These are phyloP conservation scores for Ophion ventricosus DNA, from an alignment of 2,888 invertebrate species.

Conservation along the genomic window DNA sequence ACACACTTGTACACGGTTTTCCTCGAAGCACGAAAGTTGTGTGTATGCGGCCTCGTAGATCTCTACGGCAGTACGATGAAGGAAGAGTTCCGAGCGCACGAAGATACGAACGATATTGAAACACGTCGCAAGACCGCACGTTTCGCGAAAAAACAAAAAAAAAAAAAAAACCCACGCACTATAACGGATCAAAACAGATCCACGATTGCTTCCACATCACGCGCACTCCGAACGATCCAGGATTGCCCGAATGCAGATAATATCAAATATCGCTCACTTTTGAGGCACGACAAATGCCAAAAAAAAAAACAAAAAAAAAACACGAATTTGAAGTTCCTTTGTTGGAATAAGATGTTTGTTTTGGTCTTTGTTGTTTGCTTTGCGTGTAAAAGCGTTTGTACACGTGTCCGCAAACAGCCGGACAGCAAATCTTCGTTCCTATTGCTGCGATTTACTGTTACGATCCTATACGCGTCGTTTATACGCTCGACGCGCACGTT, in stretches of 20 bases:
- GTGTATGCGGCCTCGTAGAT: neutral
- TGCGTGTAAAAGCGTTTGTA: neutral
- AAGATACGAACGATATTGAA: neutral
- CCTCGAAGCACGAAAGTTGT: neutral
- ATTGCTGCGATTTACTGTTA: neutral
- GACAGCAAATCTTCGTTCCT: neutral
- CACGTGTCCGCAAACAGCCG: neutral
- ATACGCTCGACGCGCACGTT: neutral
- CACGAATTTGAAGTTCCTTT: too few relatives aligned
- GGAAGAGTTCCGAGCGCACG: neutral
- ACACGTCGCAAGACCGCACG: neutral
- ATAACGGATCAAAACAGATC: too few relatives aligned
- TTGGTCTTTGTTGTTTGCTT: neutral
- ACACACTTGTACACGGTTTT: conserved; percentile 34
- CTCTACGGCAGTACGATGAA: neutral
- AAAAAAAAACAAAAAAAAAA: too few relatives aligned
- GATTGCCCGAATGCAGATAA: too few relatives aligned
- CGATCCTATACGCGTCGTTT: neutral
- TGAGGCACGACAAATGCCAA: too few relatives aligned
- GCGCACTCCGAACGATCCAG: too few relatives aligned
- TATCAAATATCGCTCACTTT: too few relatives aligned
- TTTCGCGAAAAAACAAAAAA: neutral
- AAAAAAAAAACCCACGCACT: too few relatives aligned
- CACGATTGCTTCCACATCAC: too few relatives aligned
- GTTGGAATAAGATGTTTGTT: neutral